Conservation (phyloP, 1,140 invertebrate species). For the Teleopsis dalmanni region DNA sequence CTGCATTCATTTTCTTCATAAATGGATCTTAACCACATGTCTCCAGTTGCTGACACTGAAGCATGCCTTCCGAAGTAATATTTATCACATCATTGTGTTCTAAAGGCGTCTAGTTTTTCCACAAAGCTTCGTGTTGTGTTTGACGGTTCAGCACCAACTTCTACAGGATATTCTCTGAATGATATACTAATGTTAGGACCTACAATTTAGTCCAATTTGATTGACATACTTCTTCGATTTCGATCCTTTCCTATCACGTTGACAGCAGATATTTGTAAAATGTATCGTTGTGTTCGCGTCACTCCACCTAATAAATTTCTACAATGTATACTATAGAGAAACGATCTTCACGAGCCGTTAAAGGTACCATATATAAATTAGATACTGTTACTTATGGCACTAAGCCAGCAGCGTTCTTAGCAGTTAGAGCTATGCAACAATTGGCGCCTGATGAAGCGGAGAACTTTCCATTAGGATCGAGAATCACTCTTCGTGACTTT, state of each 20-base stretch:
- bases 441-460: slow-evolving; percentile 30
- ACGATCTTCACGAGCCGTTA: neutral
- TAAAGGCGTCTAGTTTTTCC: slow-evolving; percentile 12
- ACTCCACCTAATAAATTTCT: slow-evolving; percentile 4
- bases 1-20: too few relatives aligned
- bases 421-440: slow-evolving; percentile 24
- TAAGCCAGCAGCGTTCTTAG: slow-evolving; percentile 22
- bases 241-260: slow-evolving; percentile 16
- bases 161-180: slow-evolving; percentile 17
- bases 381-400: slow-evolving; percentile 31
- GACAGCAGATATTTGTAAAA: slow-evolving; percentile 15
- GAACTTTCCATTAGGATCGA: slow-evolving; percentile 1
- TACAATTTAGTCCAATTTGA: slow-evolving; percentile 19
- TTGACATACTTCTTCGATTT: slow-evolving; percentile 39
- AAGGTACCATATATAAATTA: slow-evolving; percentile 14
- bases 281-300: slow-evolving; percentile 13
- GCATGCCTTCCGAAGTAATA: slow-evolving; percentile 7
- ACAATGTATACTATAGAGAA: slow-evolving; percentile 10
- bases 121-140: slow-evolving; percentile 18
- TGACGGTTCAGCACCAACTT: slow-evolving; percentile 11
- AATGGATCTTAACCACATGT: slow-evolving; percentile 1
- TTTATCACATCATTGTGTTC: slow-evolving; percentile 15
- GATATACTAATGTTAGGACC: slow-evolving; percentile 14
- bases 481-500: slow-evolving; percentile 23
- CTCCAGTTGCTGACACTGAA: neutral